Percentiles rank a stretch among this genome's conserved stretches.
Conservation (phyloP, 2,888 invertebrate species). For the Netelia fuscicornis region DNA sequence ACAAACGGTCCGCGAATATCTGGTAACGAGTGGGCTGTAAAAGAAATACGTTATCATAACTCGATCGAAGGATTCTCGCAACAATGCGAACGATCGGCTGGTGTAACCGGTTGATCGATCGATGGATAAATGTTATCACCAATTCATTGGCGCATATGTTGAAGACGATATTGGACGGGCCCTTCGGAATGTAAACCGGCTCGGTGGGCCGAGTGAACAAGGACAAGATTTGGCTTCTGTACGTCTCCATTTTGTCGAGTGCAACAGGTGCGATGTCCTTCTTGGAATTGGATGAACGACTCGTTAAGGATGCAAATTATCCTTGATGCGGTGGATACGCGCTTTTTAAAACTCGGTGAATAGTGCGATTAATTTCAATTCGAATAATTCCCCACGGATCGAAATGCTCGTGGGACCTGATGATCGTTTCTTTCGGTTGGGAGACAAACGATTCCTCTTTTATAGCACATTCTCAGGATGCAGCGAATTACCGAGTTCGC, state of each 20-base stretch:
- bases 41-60: background rate
- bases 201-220: constrained; percentile 16
- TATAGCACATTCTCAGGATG: constrained; percentile 30
- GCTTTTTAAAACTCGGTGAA: background rate
- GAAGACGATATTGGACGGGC: background rate
- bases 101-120: no score
- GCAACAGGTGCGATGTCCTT: background rate
- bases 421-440: background rate
- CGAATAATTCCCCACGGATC: background rate
- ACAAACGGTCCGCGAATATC: constrained; percentile 86
- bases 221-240: background rate
- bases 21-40: constrained; percentile 86
- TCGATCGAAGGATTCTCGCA: background rate
- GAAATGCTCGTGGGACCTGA: background rate
- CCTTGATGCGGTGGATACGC: background rate
- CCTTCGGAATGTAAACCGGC: constrained; percentile 32
- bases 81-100: background rate
- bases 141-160: background rate
- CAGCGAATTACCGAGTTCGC: background rate
- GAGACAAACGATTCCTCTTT: background rate
- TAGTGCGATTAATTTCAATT: background rate
- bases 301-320: background rate
- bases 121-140: background rate
- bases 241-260: background rate
- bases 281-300: background rate